phyloP scores from a whole-genome alignment of 2,113 vertebrate genomes.

The human region GRCh38 chr3:143524001-143524500 shows the following conservation, averaged over 20 bases:
- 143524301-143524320: not conserved
- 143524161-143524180: not conserved
- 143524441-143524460: not conserved
- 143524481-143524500: not conserved
- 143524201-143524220: rapidly evolving
- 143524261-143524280: not conserved
- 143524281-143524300: not conserved
- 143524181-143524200: not conserved
- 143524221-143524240: not conserved
- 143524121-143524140: not conserved
- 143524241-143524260: not conserved
- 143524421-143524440: not conserved
- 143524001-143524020: not conserved
- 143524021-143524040: not conserved
- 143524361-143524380: not conserved
- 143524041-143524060: not conserved
- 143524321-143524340: not conserved
- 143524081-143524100: not conserved
- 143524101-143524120: not conserved
- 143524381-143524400: not conserved
- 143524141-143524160: not conserved
- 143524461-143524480: rapidly evolving
- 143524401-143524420: not conserved
- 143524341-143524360: not conserved
- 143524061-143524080: not conserved